phyloP scores from a whole-genome alignment of 2,113 vertebrate genomes.

The Tor tambroides region DNA sequence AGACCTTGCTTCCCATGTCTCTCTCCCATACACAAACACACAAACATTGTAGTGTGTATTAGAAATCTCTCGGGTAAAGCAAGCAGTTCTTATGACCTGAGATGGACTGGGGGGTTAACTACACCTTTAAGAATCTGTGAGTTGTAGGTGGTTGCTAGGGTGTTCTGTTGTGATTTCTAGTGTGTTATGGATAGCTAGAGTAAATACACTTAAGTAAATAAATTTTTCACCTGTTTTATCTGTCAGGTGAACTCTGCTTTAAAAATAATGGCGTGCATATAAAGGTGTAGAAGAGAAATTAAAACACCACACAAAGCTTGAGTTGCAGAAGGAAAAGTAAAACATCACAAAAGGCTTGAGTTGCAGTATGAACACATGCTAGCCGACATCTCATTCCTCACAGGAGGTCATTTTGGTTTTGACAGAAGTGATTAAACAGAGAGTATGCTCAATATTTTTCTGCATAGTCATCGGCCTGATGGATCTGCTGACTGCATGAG shows the following conservation, averaged over 20 bases:
- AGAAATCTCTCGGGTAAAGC: neutral
- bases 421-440: neutral
- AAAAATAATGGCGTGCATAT: neutral
- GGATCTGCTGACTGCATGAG: constrained; percentile 18
- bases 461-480: neutral
- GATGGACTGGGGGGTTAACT: neutral
- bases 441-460: neutral
- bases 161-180: neutral
- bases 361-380: constrained; percentile 1
- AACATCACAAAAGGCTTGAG: neutral
- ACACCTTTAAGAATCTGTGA: too few relatives aligned
- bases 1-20: neutral
- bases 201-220: neutral
- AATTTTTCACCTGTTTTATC: neutral
- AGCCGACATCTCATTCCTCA: neutral
- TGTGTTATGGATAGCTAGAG: neutral
- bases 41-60: neutral
- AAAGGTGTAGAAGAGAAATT: neutral
- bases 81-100: neutral
- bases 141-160: neutral
- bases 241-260: neutral
- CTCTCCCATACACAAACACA: neutral
- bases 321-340: constrained; percentile 1
- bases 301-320: neutral
- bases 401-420: neutral